Percentiles rank a stretch among this genome's conserved stretches.
These are phyloP conservation scores for Sisyra terminalis DNA, from an alignment of 2,888 invertebrate species.

Conservation along the genomic window DNA sequence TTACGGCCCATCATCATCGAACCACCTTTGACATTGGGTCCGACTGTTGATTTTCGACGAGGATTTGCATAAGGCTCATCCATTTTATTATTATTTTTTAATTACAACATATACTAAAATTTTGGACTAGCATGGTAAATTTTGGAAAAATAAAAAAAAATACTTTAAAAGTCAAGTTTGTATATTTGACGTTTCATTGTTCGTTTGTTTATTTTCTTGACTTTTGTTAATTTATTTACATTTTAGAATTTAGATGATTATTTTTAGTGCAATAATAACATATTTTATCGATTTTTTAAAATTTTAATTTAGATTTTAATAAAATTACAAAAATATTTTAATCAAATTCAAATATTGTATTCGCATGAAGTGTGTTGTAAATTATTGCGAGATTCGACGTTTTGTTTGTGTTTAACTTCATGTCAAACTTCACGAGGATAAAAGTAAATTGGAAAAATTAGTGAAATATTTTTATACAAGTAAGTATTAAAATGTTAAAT, in stretches of 20 bases:
- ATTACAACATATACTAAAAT: too few relatives aligned
- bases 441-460: too few relatives aligned
- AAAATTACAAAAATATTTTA: too few relatives aligned
- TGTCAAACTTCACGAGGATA: too few relatives aligned
- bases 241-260: neutral
- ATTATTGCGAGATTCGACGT: too few relatives aligned
- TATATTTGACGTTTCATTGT: slow-evolving; percentile 7
- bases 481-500: neutral
- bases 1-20: too few relatives aligned
- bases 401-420: too few relatives aligned
- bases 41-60: slow-evolving; percentile 9
- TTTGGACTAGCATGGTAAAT: too few relatives aligned
- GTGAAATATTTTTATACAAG: neutral
- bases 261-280: too few relatives aligned
- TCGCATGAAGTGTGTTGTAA: too few relatives aligned
- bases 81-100: slow-evolving; percentile 5
- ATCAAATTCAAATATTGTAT: too few relatives aligned
- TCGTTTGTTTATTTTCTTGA: slow-evolving; percentile 3
- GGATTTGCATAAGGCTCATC: slow-evolving; percentile 9
- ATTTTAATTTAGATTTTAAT: neutral
- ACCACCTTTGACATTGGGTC: neutral
- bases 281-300: neutral
- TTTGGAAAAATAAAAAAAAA: slow-evolving; percentile 11
- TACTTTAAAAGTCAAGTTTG: slow-evolving; percentile 10
- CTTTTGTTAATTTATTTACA: neutral